Evolutionary conservation across 2,113 vertebrate species (phyloP).

Genomic region (Onychostruthus taczanowskii): DNA sequence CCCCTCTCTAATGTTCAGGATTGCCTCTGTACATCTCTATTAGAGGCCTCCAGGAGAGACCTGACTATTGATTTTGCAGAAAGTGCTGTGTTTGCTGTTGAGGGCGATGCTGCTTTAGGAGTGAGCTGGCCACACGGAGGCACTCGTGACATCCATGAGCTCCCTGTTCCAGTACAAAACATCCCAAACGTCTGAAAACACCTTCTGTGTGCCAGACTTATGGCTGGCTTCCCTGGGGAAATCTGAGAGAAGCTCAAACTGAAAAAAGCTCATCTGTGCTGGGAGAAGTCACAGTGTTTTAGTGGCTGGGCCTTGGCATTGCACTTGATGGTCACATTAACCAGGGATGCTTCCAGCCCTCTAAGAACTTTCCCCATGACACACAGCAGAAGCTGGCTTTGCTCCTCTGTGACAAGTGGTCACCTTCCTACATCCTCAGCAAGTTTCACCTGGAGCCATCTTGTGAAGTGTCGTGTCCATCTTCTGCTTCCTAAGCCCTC

Average conservation of each 20-base stretch:
- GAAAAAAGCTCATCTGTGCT: neutral
- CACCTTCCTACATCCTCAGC: neutral
- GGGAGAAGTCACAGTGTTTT: neutral
- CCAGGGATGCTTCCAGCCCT: neutral
- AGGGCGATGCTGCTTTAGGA: neutral
- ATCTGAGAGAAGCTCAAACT: neutral
- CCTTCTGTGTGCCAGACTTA: fast-evolving
- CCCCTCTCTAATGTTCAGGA: neutral
- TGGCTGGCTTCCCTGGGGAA: neutral
- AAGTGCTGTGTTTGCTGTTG: neutral
- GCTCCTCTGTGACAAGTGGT: neutral
- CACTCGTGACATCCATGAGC: neutral
- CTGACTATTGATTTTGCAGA: neutral
- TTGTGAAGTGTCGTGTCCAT: neutral
- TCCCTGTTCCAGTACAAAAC: neutral
- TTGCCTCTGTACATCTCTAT: neutral
- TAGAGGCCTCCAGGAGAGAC: neutral
- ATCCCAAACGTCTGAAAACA: neutral
- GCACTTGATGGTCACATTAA: neutral
- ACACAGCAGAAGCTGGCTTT: neutral
- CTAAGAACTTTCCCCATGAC: neutral
- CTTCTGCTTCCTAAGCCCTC: neutral
- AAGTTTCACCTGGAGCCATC: neutral
- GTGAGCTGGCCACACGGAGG: neutral
- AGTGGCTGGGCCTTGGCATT: neutral